Conservation (phyloP, 2,113 vertebrate genomes). For the Clinocottus analis region DNA sequence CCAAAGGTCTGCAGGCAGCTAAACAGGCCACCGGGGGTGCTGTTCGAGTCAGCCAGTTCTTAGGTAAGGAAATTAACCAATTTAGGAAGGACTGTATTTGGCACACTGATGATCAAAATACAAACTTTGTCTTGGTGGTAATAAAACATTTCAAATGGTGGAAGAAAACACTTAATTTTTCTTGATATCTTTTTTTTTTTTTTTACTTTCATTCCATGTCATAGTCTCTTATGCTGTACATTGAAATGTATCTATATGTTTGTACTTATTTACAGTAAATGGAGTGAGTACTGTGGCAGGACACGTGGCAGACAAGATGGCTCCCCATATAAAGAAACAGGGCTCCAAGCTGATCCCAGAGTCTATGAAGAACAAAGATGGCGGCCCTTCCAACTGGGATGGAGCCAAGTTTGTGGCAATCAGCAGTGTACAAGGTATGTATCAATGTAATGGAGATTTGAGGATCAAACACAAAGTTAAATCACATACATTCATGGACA, state of each 20-base stretch:
- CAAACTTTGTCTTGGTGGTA: not conserved
- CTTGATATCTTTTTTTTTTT: no score
- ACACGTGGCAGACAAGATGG: slow-evolving; percentile 90
- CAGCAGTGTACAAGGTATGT: slow-evolving; percentile 90
- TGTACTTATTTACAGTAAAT: slow-evolving; percentile 83
- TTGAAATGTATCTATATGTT: not conserved
- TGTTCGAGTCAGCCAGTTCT: slow-evolving; percentile 91
- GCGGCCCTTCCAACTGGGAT: slow-evolving; percentile 85
- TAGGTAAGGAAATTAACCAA: slow-evolving; percentile 84
- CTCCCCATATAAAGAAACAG: slow-evolving; percentile 93
- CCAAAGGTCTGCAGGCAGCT: slow-evolving; percentile 87
- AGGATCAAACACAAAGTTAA: not conserved
- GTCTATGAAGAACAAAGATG: slow-evolving; percentile 89
- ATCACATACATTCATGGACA: not conserved
- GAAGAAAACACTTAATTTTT: not conserved
- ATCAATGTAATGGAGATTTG: not conserved
- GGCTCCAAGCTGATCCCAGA: slow-evolving; percentile 94
- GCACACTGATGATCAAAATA: not conserved
- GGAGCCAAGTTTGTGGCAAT: slow-evolving; percentile 91
- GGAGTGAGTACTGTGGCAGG: slow-evolving; percentile 90
- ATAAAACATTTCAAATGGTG: not conserved
- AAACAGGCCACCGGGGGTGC: slow-evolving; percentile 91
- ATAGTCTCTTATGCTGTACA: not conserved
- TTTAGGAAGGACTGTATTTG: not conserved
- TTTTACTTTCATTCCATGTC: not conserved